These are phyloP conservation scores for Halocaridina rubra DNA, from an alignment of 2,888 invertebrate species.

Conservation along the genomic window DNA sequence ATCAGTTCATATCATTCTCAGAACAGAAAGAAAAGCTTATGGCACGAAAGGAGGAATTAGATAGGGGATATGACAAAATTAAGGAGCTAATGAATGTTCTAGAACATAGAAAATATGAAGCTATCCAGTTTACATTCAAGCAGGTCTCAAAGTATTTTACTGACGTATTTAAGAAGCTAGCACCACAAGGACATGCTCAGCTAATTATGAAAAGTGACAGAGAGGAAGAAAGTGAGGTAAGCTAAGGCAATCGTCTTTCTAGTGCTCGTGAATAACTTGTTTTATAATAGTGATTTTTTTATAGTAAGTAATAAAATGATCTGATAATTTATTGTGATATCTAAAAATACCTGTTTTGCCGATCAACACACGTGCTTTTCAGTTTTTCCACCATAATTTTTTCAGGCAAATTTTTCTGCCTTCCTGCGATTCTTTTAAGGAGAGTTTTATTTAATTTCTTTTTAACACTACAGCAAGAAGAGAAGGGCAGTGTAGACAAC, in stretches of 20 bases:
- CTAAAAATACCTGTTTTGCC: too few species aligned
- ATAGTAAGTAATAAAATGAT: too few species aligned
- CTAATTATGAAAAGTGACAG: slow-evolving; percentile 89
- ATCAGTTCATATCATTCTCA: slow-evolving; percentile 98
- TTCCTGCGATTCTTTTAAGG: too few species aligned
- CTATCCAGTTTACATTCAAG: slow-evolving; percentile 98
- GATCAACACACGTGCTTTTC: too few species aligned
- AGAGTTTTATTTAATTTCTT: too few species aligned
- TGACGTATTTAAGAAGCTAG: slow-evolving; percentile 97
- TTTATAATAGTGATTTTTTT: too few species aligned
- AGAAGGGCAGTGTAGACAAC: slow-evolving; percentile 61
- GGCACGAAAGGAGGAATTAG: slow-evolving; percentile 94
- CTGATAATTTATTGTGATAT: too few species aligned
- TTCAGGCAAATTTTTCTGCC: too few species aligned
- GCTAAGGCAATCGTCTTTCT: too few species aligned
- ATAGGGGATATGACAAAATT: slow-evolving; percentile 91
- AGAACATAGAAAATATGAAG: slow-evolving; percentile 96
- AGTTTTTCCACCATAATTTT: too few species aligned
- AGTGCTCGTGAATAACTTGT: too few species aligned
- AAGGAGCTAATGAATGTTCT: slow-evolving; percentile 92
- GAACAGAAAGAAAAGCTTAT: slow-evolving; percentile 98
- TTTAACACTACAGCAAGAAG: slow-evolving; percentile 63
- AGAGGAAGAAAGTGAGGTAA: slow-evolving; percentile 65
- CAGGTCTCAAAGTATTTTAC: slow-evolving; percentile 98
- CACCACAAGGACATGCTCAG: slow-evolving; percentile 92